Percentiles rank a stretch among this genome's conserved stretches.
These are phyloP conservation scores for Drosophila meridionalis DNA, from an alignment of 2,888 invertebrate species.

Conservation along the genomic window DNA sequence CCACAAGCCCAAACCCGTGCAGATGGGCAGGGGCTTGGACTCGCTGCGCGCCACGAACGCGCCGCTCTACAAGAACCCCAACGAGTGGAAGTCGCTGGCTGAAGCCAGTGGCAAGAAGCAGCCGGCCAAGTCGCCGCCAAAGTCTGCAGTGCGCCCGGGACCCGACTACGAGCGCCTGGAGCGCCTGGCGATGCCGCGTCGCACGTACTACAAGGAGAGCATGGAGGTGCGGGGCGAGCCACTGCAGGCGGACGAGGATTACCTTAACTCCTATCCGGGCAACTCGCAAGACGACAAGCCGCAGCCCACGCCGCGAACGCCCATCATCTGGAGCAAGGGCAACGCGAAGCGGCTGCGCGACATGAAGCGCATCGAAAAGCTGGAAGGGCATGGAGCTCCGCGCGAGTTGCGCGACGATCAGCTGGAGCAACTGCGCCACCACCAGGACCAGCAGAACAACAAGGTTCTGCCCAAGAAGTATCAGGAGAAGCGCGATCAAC, in stretches of 20 bases:
- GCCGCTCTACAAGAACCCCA: constrained; percentile 79
- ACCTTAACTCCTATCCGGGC: no score
- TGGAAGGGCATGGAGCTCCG: neutral
- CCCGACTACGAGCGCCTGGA: constrained; percentile 41
- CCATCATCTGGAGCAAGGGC: constrained; percentile 25
- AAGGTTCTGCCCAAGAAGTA: constrained; percentile 27
- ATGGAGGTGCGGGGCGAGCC: neutral
- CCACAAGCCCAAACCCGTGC: constrained; percentile 82
- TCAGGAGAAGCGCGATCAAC: constrained; percentile 24
- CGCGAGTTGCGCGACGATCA: constrained; percentile 22
- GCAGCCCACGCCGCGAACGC: neutral
- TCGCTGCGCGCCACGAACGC: constrained; percentile 81
- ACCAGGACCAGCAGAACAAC: constrained; percentile 28
- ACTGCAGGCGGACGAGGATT: neutral
- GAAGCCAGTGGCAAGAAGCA: neutral
- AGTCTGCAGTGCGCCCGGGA: neutral
- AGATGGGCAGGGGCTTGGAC: constrained; percentile 79
- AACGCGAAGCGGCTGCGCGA: constrained; percentile 30
- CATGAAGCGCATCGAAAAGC: neutral
- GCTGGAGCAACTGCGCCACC: constrained; percentile 30
- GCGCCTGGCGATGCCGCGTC: constrained; percentile 43
- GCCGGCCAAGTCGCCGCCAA: neutral
- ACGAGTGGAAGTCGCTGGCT: constrained; percentile 66
- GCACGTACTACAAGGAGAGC: neutral
- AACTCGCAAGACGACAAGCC: neutral